Conservation (phyloP, 2,888 invertebrate genomes). For the Cylindroiulus punctatus region DNA sequence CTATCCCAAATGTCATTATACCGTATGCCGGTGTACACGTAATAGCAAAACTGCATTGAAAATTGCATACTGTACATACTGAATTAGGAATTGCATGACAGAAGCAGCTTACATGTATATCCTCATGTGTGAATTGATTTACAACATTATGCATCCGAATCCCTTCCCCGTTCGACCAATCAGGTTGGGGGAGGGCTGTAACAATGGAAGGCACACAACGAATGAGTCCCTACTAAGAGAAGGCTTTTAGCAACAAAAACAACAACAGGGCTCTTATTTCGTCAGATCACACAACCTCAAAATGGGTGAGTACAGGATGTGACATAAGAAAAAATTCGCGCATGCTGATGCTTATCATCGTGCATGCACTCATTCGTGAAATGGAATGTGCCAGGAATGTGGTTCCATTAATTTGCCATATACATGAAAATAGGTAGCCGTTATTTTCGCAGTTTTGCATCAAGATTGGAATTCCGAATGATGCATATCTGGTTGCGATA, state of each 20-base stretch:
- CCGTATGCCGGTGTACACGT: not conserved
- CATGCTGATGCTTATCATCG: not conserved
- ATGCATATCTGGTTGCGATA: not conserved
- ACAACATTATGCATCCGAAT: not conserved
- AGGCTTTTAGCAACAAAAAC: constrained; percentile 2
- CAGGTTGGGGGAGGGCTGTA: not conserved
- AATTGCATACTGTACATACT: not conserved
- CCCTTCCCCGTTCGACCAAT: constrained; percentile 13
- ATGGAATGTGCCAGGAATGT: not conserved
- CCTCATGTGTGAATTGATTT: constrained; percentile 27
- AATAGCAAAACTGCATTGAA: not conserved
- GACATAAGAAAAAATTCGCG: not conserved
- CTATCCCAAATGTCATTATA: not conserved
- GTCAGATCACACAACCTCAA: not conserved
- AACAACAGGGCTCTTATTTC: constrained; percentile 19
- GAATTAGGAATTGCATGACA: not conserved
- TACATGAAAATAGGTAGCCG: not conserved
- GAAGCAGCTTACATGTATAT: not conserved
- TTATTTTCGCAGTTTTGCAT: not conserved
- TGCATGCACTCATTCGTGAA: not conserved
- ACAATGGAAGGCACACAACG: not conserved
- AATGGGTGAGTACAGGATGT: not conserved
- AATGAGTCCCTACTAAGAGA: not conserved
- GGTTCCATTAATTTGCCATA: not conserved
- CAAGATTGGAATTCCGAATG: not conserved